phyloP scores from a whole-genome alignment of 1,140 invertebrate species.

The Galendromus occidentalis region DNA sequence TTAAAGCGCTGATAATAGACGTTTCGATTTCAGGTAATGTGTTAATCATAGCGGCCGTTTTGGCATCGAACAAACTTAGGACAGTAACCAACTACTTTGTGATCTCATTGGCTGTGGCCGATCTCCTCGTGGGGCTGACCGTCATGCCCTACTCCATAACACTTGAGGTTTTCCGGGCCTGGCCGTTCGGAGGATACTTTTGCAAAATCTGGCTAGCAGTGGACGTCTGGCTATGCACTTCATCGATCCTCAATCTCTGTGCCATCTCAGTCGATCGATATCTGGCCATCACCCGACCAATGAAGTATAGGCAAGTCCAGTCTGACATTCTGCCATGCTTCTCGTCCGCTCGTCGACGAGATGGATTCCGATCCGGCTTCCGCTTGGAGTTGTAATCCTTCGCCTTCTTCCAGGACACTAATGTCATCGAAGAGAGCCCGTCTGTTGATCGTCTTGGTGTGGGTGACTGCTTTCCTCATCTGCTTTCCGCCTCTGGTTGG shows the following conservation, averaged over 20 bases:
- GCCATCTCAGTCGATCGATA: constrained; percentile 74
- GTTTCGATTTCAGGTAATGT: constrained; percentile 45
- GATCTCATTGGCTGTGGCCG: constrained; percentile 72
- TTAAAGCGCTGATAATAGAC: constrained; percentile 13
- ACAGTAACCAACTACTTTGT: constrained; percentile 90
- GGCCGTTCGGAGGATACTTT: constrained; percentile 79
- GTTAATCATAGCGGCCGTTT: constrained; percentile 74
- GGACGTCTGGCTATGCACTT: constrained; percentile 91
- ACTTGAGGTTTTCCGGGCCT: constrained; percentile 58
- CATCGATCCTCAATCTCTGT: constrained; percentile 70
- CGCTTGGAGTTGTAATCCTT: no score
- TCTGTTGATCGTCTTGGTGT: constrained; percentile 64
- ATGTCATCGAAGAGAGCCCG: constrained; percentile 75
- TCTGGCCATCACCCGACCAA: constrained; percentile 76
- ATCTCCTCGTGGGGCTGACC: constrained; percentile 67
- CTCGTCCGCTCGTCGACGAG: no score
- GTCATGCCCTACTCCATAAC: constrained; percentile 76
- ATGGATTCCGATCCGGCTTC: no score
- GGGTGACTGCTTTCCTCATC: constrained; percentile 85
- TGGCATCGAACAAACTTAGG: constrained; percentile 59
- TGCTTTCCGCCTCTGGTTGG: constrained; percentile 88
- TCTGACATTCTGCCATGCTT: no score
- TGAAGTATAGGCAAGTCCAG: constrained; percentile 61
- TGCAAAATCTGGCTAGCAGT: constrained; percentile 78
- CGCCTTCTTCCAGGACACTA: constrained; percentile 4